Percentiles rank a stretch among this genome's conserved stretches.
Evolutionary conservation across 1,140 invertebrate species (phyloP).

Genomic region (Dermatophagoides farinae): DNA sequence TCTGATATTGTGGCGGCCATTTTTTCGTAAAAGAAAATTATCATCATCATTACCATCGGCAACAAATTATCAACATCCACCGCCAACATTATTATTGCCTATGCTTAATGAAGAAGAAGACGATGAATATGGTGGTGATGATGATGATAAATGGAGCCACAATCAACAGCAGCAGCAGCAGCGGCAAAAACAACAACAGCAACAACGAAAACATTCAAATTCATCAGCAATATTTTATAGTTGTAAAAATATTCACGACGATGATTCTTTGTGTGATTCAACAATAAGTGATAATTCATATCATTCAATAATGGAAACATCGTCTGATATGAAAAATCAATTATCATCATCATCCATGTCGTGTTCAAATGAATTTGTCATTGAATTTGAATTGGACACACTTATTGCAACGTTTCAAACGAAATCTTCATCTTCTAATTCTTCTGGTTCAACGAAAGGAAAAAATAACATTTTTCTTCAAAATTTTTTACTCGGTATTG

Average conservation of each 20-base stretch:
- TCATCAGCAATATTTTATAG: not conserved
- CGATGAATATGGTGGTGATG: not conserved
- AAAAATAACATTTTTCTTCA: not conserved
- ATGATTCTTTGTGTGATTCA: not conserved
- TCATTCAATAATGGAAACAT: slow-evolving; percentile 5
- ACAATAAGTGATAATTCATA: slow-evolving; percentile 4
- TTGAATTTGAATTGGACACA: not conserved
- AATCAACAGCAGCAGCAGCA: not conserved
- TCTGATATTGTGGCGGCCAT: slow-evolving; percentile 15
- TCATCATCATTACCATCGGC: not conserved
- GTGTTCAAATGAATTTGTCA: slow-evolving; percentile 8
- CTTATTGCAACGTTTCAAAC: not conserved
- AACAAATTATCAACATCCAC: not conserved
- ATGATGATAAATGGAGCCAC: not conserved
- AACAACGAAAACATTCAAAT: too few relatives aligned
- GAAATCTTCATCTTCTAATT: not conserved
- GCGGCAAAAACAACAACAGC: not conserved
- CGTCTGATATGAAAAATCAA: not conserved
- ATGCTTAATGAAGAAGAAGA: not conserved
- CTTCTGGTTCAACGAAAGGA: not conserved
- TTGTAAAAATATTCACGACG: too few relatives aligned
- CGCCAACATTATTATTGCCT: not conserved
- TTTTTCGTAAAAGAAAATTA: not conserved
- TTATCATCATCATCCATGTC: not conserved
- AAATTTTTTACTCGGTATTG: slow-evolving; percentile 13